Conservation (phyloP, 2,113 vertebrate genomes). For the Xenopus laevis region DNA sequence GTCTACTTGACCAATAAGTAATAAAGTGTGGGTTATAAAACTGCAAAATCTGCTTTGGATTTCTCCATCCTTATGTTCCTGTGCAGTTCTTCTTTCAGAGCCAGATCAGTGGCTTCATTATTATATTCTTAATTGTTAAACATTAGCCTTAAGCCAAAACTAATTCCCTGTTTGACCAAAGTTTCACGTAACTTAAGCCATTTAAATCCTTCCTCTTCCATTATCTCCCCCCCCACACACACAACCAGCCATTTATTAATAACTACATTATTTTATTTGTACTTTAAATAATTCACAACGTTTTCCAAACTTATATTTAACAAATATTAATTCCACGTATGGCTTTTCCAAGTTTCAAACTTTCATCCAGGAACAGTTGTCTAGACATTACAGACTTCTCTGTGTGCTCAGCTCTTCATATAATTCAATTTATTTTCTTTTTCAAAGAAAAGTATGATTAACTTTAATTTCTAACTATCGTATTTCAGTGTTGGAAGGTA, state of each 20-base stretch:
- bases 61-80: too few relatives aligned
- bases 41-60: too few relatives aligned
- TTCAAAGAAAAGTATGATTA: not conserved
- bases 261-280: constrained; percentile 21
- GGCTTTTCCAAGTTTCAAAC: constrained; percentile 7
- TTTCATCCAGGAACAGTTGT: constrained; percentile 2
- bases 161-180: too few relatives aligned
- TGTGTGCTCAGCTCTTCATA: not conserved
- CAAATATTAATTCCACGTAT: constrained; percentile 30
- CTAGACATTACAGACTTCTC: constrained; percentile 20
- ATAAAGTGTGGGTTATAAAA: too few relatives aligned
- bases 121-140: too few relatives aligned
- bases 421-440: not conserved
- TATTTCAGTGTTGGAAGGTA: not conserved
- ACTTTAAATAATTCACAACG: constrained; percentile 29
- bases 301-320: constrained; percentile 18
- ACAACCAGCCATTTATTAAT: constrained; percentile 9
- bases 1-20: too few relatives aligned
- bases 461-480: not conserved
- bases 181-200: too few relatives aligned
- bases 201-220: not conserved
- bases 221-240: not conserved
- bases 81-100: too few relatives aligned
- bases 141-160: too few relatives aligned
- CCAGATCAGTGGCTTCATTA: too few relatives aligned